Evolutionary conservation across 2,797 vertebrate genomes (phyloP), one percentile per base, ranked within the genome.

Genomic region (Sebastes nivosus): DNA sequence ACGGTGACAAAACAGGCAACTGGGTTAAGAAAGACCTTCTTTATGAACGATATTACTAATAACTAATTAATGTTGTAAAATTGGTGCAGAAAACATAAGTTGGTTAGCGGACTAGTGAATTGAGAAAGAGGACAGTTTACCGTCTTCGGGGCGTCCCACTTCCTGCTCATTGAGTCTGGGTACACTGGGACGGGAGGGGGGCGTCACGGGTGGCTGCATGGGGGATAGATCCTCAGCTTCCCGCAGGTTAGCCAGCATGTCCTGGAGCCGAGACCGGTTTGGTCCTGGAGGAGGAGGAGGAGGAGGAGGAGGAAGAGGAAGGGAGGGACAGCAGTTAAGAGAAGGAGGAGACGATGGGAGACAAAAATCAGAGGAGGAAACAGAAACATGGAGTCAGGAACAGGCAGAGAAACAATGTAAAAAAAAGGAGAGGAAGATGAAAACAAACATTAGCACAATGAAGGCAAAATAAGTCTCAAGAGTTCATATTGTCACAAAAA

Each of bases 221-320:
- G 97, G 95, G 67, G 97, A 95, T 42, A 97, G 93, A 52, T 99
- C 98, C 94, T 99, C 98, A 3, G 96, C 96, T 52, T 99, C 98
- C 87, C 97, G 96, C 90, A 99, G 96, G 91, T 97, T 99, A 61
- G 98, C 97, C 94, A 99, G 91, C 98, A 99, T 99, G 92, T 99
- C 98, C 96, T 99, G 98, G 20, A 99, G 97, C 90, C 98, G 99
- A 67, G 98, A 99, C 81, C 98, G 96, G 95, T 99, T 99, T 52
- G 98, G 98, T 87, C 98, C 98, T 99, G 93, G 24, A 75, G 68
- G 68, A 72, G 18, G 30, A 71, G 66, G 38, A 30, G 6, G 30
- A 30, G 8, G 7, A 30, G 29, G 8, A 36, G 14, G 42, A 72
- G 18, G 52, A 11, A 1, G 34, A n/a, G 52, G 32, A 9, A 16